These are phyloP conservation scores for Nibea albiflora DNA, from an alignment of 2,113 vertebrate species.

Conservation along the genomic window DNA sequence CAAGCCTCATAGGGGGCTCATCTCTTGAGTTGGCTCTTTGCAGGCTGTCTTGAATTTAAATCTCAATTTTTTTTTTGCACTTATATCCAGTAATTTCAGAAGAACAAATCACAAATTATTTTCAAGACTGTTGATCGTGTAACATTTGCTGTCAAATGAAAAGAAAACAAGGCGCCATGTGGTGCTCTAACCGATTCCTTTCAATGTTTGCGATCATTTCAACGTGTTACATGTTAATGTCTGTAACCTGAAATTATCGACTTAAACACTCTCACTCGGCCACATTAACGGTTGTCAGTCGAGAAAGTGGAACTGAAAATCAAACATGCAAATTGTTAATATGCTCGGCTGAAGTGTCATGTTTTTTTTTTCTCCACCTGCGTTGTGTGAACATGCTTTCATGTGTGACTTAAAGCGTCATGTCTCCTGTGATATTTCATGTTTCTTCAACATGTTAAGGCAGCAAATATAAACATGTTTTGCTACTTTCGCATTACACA, in stretches of 20 bases:
- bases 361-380: neutral
- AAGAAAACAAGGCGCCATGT: neutral
- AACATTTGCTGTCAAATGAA: constrained; percentile 28
- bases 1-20: constrained; percentile 7
- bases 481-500: constrained; percentile 53
- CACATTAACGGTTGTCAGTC: neutral
- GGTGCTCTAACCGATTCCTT: constrained; percentile 1
- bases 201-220: constrained; percentile 16
- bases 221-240: constrained; percentile 11
- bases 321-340: constrained; percentile 53
- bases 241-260: constrained; percentile 5
- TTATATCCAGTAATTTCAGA: constrained; percentile 71
- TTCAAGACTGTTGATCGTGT: constrained; percentile 7
- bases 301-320: constrained; percentile 56
- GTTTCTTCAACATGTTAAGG: constrained; percentile 48
- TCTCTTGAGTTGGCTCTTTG: constrained; percentile 10
- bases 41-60: constrained; percentile 17
- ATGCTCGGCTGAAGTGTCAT: constrained; percentile 51
- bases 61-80: constrained; percentile 51
- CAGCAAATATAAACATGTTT: constrained; percentile 47
- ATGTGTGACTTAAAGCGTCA: constrained; percentile 31
- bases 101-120: constrained; percentile 14
- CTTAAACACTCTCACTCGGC: constrained; percentile 9
- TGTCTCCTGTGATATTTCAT: constrained; percentile 38
- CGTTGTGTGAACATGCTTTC: constrained; percentile 59